Conservation (phyloP, 1,140 invertebrate genomes). For the Zelostemma sp. region DNA sequence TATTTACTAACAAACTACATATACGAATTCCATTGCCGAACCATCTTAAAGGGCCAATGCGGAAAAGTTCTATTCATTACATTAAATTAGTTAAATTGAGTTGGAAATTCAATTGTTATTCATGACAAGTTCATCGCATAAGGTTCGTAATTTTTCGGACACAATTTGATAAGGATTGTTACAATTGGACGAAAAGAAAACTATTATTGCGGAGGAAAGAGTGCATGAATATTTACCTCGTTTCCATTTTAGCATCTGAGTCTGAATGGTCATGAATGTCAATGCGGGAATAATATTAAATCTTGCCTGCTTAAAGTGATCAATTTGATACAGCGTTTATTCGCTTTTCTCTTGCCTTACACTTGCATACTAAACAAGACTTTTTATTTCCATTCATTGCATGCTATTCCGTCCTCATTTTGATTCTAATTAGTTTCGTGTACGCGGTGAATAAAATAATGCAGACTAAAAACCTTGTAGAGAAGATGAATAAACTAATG, state of each 20-base stretch:
- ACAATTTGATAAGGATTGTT: too few species aligned
- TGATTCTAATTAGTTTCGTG: slow-evolving; percentile 44
- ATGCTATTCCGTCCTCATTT: slow-evolving; percentile 29
- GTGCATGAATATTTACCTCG: background rate
- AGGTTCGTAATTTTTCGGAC: too few species aligned
- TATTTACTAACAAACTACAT: too few species aligned
- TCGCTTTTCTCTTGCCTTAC: slow-evolving; percentile 37
- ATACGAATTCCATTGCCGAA: too few species aligned
- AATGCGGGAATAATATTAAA: slow-evolving; percentile 34
- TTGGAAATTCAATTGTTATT: too few species aligned
- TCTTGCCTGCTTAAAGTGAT: slow-evolving; percentile 42
- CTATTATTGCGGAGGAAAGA: background rate
- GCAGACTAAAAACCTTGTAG: slow-evolving; percentile 29
- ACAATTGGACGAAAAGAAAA: too few species aligned
- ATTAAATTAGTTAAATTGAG: too few species aligned
- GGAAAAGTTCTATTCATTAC: too few species aligned
- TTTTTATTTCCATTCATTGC: slow-evolving; percentile 38
- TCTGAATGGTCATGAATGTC: slow-evolving; percentile 35
- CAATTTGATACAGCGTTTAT: slow-evolving; percentile 36
- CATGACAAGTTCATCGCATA: too few species aligned
- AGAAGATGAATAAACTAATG: slow-evolving; percentile 16
- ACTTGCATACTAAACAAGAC: slow-evolving; percentile 23
- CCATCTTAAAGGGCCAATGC: too few species aligned
- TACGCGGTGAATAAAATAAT: slow-evolving; percentile 39
- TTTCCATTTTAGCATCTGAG: slow-evolving; percentile 19